A percentile compares a stretch with the other conserved stretches of the same genome.
phyloP scores from a whole-genome alignment of 2,113 vertebrate genomes.

The Triplophysa tibetana region DNA sequence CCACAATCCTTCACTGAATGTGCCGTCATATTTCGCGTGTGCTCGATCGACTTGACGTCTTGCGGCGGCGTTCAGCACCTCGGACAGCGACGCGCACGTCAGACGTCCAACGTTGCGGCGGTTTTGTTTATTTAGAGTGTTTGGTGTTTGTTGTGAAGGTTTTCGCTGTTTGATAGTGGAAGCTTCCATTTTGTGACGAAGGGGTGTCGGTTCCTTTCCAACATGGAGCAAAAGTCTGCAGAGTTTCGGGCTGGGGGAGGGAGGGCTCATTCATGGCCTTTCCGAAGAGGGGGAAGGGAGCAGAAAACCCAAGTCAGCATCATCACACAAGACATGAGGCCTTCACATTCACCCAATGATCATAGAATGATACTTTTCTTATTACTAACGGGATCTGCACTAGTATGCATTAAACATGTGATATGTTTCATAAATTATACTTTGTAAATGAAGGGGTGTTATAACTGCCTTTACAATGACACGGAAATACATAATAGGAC shows the following conservation, averaged over 20 bases:
- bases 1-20: neutral
- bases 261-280: slow-evolving; percentile 90
- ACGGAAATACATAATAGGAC: neutral
- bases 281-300: slow-evolving; percentile 62
- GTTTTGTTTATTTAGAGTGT: slow-evolving; percentile 17
- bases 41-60: slow-evolving; percentile 63
- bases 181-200: slow-evolving; percentile 95
- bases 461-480: no score
- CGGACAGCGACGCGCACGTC: slow-evolving; percentile 66
- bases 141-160: slow-evolving; percentile 57
- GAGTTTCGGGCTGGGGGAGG: slow-evolving; percentile 89
- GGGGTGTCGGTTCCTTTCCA: slow-evolving; percentile 79
- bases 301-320: slow-evolving; percentile 81
- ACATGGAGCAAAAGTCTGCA: slow-evolving; percentile 93
- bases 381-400: no score
- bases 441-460: no score
- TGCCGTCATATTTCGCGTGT: neutral
- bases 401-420: no score
- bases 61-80: slow-evolving; percentile 68
- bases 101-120: neutral
- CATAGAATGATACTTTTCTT: neutral
- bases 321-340: slow-evolving; percentile 75
- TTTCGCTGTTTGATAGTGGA: slow-evolving; percentile 85
- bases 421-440: no score
- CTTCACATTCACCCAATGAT: neutral